These are phyloP conservation scores for Atta cephalotes DNA, from an alignment of 1,140 invertebrate species.

Conservation along the genomic window DNA sequence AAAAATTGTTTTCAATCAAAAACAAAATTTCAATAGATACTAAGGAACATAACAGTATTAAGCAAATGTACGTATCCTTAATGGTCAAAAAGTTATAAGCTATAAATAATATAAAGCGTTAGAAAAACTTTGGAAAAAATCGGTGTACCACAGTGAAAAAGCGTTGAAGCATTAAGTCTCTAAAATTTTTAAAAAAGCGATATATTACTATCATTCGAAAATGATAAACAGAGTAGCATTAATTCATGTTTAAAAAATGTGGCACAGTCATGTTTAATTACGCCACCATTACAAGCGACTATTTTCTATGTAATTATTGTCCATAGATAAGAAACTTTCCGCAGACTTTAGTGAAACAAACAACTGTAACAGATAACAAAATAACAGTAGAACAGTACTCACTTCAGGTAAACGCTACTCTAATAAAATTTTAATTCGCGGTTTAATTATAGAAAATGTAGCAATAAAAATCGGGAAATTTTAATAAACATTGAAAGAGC, in stretches of 20 bases:
- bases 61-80: too few species aligned
- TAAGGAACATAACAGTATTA: too few species aligned
- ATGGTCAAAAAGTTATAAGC: too few species aligned
- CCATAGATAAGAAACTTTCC: conserved; percentile 16
- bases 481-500: background rate
- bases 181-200: background rate
- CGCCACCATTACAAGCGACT: background rate
- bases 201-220: background rate
- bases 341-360: background rate
- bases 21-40: too few species aligned
- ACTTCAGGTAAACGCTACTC: background rate
- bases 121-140: too few species aligned
- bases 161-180: background rate
- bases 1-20: too few species aligned
- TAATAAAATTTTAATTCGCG: background rate
- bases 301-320: conserved; percentile 2
- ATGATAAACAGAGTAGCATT: background rate
- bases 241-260: background rate
- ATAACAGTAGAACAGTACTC: background rate
- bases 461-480: too few species aligned
- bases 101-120: too few species aligned
- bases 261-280: background rate
- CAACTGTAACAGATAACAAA: background rate
- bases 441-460: background rate
- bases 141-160: too few species aligned